phyloP scores from a whole-genome alignment of 2,113 vertebrate genomes.

The Anser cygnoides region DNA sequence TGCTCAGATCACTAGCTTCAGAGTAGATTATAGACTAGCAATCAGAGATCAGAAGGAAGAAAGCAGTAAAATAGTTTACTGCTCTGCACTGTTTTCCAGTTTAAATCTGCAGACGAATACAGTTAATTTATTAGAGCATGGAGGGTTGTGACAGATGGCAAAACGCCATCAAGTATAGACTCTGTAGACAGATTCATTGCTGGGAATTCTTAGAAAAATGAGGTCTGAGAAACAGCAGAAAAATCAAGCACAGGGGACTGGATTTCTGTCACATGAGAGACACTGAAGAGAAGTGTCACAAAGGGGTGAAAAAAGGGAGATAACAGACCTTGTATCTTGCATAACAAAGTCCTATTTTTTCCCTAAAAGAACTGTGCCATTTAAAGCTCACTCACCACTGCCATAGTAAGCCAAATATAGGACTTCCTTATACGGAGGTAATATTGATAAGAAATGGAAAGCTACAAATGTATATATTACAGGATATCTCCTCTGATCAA shows the following conservation, averaged over 20 bases:
- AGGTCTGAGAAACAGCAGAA: background rate
- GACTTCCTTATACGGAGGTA: background rate
- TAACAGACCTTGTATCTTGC: background rate
- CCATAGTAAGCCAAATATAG: background rate
- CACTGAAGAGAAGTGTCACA: background rate
- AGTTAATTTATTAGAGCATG: constrained; percentile 45
- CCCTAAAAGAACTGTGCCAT: background rate
- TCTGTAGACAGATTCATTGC: background rate
- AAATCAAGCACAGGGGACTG: background rate
- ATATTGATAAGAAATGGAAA: background rate
- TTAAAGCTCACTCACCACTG: background rate
- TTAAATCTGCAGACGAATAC: background rate
- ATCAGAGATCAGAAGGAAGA: constrained; percentile 3
- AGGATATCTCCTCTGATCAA: background rate
- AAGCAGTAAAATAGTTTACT: constrained; percentile 34
- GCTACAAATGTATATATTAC: background rate
- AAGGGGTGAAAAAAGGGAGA: background rate
- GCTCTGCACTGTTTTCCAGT: background rate
- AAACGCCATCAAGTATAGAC: background rate
- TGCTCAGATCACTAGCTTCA: constrained; percentile 3
- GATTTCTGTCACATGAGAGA: background rate
- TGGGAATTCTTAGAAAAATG: background rate
- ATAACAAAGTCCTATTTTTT: background rate
- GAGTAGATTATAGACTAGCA: constrained; percentile 42
- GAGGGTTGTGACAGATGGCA: background rate